Conservation (phyloP, 2,113 vertebrate genomes). For the Cinclus cinclus region DNA sequence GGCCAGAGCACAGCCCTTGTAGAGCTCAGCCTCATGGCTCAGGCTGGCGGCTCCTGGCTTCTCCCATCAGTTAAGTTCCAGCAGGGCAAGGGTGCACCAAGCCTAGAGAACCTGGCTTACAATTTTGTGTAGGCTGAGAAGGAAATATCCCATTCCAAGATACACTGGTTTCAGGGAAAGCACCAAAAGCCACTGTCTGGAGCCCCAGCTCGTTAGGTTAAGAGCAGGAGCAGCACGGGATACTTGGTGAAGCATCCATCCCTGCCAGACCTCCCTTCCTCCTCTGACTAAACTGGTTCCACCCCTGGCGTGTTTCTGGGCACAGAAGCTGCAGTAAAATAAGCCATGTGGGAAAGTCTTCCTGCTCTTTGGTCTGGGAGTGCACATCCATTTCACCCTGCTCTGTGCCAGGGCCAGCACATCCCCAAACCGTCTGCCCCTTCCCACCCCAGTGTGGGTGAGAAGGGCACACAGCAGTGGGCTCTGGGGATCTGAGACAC, state of each 20-base stretch:
- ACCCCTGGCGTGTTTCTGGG: not conserved
- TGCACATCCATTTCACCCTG: not conserved
- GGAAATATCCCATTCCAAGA: not conserved
- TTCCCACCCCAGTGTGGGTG: not conserved
- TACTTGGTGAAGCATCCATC: not conserved
- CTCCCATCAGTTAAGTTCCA: not conserved
- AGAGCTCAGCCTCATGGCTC: not conserved
- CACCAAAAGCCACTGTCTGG: not conserved
- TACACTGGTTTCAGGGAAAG: not conserved
- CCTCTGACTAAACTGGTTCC: not conserved
- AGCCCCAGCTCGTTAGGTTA: not conserved
- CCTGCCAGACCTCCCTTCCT: not conserved
- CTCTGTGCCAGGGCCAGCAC: fast-evolving
- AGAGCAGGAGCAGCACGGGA: not conserved
- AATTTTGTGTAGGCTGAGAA: not conserved
- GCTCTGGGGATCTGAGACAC: not conserved
- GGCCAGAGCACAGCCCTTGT: not conserved
- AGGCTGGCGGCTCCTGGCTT: not conserved
- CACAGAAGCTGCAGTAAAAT: not conserved
- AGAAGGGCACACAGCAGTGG: not conserved
- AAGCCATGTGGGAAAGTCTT: not conserved
- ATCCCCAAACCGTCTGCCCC: not conserved
- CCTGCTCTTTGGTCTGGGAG: not conserved
- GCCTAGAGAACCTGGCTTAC: not conserved
- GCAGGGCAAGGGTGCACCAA: not conserved